A percentile compares a stretch with the other conserved stretches of the same genome.
phyloP scores from a whole-genome alignment of 2,113 vertebrate genomes.

The Pygoscelis adeliae region DNA sequence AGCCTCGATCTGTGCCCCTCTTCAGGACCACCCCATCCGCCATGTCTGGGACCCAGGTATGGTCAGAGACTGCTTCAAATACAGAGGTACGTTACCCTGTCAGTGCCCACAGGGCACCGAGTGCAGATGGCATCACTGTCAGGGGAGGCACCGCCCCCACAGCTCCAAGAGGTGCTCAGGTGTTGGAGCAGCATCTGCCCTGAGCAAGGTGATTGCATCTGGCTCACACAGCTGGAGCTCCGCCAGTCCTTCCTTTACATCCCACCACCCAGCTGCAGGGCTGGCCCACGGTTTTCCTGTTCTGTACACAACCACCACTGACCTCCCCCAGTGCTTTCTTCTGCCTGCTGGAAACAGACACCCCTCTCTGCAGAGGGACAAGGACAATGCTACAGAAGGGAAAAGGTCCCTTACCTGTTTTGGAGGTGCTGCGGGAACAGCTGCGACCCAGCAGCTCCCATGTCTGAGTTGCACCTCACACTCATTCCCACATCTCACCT shows the following conservation, averaged over 20 bases:
- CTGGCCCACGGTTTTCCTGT: background rate
- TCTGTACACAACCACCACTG: background rate
- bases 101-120: accelerated
- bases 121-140: background rate
- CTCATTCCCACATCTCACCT: background rate
- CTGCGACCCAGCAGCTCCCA: background rate
- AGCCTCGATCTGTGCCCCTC: background rate
- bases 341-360: background rate
- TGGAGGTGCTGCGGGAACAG: background rate
- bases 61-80: background rate
- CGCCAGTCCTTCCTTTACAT: background rate
- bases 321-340: background rate
- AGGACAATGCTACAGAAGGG: background rate
- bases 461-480: background rate
- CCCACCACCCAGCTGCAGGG: background rate
- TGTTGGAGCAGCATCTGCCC: background rate
- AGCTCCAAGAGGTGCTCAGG: background rate
- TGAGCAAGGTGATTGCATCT: background rate
- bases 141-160: accelerated
- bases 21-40: background rate
- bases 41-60: background rate
- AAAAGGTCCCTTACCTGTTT: background rate
- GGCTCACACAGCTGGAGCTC: background rate
- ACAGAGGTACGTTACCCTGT: background rate
- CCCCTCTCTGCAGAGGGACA: background rate